Percentiles rank a stretch among this genome's conserved stretches.
These are phyloP conservation scores for Ameiurus melas DNA, from an alignment of 2,113 vertebrate species.

Conservation along the genomic window DNA sequence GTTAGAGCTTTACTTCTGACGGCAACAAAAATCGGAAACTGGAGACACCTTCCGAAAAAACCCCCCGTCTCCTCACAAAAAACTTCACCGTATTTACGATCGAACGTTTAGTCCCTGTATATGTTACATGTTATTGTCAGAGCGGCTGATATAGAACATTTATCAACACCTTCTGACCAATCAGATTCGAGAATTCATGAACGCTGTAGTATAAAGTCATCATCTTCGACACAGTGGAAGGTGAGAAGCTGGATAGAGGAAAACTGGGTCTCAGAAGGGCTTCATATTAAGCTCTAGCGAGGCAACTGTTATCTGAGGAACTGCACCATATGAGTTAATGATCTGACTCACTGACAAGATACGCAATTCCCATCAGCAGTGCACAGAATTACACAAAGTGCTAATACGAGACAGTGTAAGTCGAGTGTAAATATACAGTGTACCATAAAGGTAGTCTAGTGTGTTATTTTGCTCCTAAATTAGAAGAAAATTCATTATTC, in stretches of 20 bases:
- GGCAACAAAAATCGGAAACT: neutral
- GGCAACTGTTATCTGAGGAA: slow-evolving; percentile 25
- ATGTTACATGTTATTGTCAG: too few relatives aligned
- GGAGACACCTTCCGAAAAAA: neutral
- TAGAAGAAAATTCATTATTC: neutral
- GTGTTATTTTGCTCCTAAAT: neutral
- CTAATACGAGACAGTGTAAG: neutral
- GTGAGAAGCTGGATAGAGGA: neutral
- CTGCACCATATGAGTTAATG: slow-evolving; percentile 23
- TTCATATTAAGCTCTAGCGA: neutral
- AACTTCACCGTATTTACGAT: too few relatives aligned
- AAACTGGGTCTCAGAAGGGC: slow-evolving; percentile 16
- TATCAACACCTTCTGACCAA: neutral
- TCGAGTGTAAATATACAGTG: neutral
- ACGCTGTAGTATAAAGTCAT: slow-evolving; percentile 42
- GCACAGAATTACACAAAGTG: neutral
- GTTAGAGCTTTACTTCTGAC: neutral
- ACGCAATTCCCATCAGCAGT: neutral
- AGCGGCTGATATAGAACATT: neutral
- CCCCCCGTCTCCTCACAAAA: too few relatives aligned
- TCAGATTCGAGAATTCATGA: neutral
- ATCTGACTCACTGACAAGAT: neutral
- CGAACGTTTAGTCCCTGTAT: neutral
- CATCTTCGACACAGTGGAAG: slow-evolving; percentile 3
- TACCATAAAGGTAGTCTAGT: neutral